A percentile compares a stretch with the other conserved stretches of the same genome.
Conservation (phyloP, 2,113 vertebrate species). For the Piaya cayana region DNA sequence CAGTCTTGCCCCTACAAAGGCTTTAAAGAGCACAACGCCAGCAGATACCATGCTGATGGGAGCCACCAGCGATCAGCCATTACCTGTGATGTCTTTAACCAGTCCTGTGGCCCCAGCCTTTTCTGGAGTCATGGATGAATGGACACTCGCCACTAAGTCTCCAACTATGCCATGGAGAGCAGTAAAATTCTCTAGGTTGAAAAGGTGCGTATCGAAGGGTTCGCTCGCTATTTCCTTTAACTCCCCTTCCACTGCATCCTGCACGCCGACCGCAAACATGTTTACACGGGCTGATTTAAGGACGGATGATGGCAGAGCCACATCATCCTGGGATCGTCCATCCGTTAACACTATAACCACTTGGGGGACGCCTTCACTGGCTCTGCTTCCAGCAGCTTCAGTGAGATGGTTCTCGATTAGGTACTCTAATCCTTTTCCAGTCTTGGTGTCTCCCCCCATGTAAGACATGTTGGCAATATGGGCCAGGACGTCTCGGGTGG, state of each 20-base stretch:
- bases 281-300: slow-evolving; percentile 79
- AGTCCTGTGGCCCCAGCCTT: slow-evolving; percentile 77
- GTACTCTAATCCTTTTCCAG: slow-evolving; percentile 85
- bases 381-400: slow-evolving; percentile 85
- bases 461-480: slow-evolving; percentile 85
- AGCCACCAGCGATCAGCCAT: slow-evolving; percentile 57
- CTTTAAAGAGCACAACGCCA: slow-evolving; percentile 11
- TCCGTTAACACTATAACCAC: slow-evolving; percentile 86
- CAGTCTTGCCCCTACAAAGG: not conserved
- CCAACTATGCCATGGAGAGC: slow-evolving; percentile 82
- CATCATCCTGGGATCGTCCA: slow-evolving; percentile 80
- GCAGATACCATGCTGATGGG: slow-evolving; percentile 36
- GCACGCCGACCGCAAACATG: slow-evolving; percentile 85
- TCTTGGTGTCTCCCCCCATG: slow-evolving; percentile 78
- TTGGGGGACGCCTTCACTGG: slow-evolving; percentile 79
- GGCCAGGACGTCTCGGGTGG: slow-evolving; percentile 79
- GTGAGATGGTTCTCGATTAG: slow-evolving; percentile 82
- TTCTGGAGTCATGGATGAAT: slow-evolving; percentile 72
- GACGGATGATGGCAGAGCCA: slow-evolving; percentile 78
- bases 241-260: slow-evolving; percentile 81
- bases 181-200: slow-evolving; percentile 86
- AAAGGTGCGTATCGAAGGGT: slow-evolving; percentile 77
- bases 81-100: slow-evolving; percentile 88
- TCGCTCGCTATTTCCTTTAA: slow-evolving; percentile 84
- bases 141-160: slow-evolving; percentile 83